Conservation (phyloP, 2,888 invertebrate genomes). For the Epinotia bilunana region DNA sequence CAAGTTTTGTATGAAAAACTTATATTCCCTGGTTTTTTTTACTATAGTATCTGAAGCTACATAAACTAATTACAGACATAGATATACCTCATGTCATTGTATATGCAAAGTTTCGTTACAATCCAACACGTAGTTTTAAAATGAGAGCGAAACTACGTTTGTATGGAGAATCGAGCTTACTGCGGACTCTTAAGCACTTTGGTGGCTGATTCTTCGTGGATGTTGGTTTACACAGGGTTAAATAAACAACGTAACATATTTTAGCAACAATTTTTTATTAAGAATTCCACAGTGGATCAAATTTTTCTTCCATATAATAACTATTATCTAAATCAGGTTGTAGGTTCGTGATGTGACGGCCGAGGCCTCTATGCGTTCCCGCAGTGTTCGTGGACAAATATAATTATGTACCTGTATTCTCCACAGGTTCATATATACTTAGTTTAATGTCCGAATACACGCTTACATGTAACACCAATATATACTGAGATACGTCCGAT, state of each 20-base stretch:
- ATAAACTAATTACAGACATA: too few relatives aligned
- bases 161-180: too few relatives aligned
- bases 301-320: conserved; percentile 76
- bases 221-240: conserved; percentile 53
- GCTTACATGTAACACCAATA: conserved; percentile 38
- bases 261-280: conserved; percentile 86
- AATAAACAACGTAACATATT: conserved; percentile 68
- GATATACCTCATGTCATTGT: too few relatives aligned
- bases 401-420: conserved; percentile 69
- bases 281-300: conserved; percentile 84
- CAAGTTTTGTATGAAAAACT: too few relatives aligned
- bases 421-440: conserved; percentile 38
- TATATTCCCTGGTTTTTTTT: too few relatives aligned
- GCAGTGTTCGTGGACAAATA: conserved; percentile 70
- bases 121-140: too few relatives aligned
- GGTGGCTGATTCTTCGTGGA: neutral
- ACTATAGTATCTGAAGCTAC: too few relatives aligned
- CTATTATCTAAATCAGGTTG: conserved; percentile 74
- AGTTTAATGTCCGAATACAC: conserved; percentile 43
- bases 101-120: too few relatives aligned
- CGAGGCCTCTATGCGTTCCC: conserved; percentile 55
- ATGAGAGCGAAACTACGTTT: too few relatives aligned
- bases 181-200: too few relatives aligned
- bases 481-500: conserved; percentile 27
- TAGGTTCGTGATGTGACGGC: conserved; percentile 70